These are phyloP conservation scores for Caenorhabditis drosophilae DNA, from an alignment of 2,888 invertebrate genomes.

Conservation along the genomic window DNA sequence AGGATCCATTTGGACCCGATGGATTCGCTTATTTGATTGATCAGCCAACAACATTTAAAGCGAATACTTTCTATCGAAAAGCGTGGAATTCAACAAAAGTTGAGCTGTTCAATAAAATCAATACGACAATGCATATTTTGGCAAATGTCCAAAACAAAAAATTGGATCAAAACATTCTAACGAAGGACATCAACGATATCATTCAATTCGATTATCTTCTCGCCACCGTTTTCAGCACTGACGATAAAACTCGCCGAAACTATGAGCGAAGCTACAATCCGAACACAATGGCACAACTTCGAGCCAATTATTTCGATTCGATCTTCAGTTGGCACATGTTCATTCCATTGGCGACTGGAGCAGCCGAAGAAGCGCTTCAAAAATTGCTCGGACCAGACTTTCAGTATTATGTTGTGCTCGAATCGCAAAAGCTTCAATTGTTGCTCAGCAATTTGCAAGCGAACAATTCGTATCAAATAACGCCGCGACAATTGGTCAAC, in stretches of 20 bases:
- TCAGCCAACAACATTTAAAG: conserved; percentile 51
- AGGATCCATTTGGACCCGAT: conserved; percentile 50
- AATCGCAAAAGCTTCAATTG: conserved; percentile 31
- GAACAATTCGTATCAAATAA: conserved; percentile 30
- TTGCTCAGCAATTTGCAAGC: conserved; percentile 6
- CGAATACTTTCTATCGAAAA: conserved; percentile 51
- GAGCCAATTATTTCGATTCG: conserved; percentile 8
- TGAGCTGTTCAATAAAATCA: conserved; percentile 14
- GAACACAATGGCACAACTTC: conserved; percentile 33
- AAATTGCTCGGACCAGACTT: conserved; percentile 16
- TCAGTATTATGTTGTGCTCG: conserved; percentile 40
- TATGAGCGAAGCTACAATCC: conserved; percentile 56
- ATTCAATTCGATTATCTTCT: conserved; percentile 55
- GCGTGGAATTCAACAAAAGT: conserved; percentile 33
- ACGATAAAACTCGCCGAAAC: conserved; percentile 55
- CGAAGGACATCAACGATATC: conserved; percentile 42
- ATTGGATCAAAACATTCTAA: conserved; percentile 34
- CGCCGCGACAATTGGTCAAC: conserved; percentile 42
- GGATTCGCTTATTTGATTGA: conserved; percentile 58
- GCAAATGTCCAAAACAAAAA: conserved; percentile 32
- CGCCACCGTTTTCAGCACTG: conserved; percentile 52
- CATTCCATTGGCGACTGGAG: conserved; percentile 28
- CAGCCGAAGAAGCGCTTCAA: conserved; percentile 20
- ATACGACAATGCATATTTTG: conserved; percentile 28
- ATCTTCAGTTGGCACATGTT: conserved; percentile 43